Conservation (phyloP, 2,888 invertebrate genomes). For the Polylopha cassiicola region DNA sequence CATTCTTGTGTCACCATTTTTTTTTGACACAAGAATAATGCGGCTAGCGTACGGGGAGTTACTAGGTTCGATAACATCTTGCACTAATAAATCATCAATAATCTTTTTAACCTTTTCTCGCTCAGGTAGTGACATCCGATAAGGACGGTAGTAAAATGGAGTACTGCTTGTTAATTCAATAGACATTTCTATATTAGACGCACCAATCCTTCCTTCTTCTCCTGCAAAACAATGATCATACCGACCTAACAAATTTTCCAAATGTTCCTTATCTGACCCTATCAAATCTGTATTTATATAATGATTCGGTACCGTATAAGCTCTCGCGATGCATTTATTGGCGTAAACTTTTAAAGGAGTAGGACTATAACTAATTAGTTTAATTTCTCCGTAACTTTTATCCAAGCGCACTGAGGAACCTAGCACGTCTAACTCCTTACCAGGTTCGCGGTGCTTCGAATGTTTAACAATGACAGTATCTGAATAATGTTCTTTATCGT, state of each 20-base stretch:
- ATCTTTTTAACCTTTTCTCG: conserved; percentile 1
- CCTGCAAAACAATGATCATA: conserved; percentile 5
- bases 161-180: conserved; percentile 2
- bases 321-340: conserved; percentile 1
- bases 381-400: conserved; percentile 4
- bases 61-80: conserved; percentile 3
- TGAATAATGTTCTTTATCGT: neutral
- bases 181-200: conserved; percentile 5
- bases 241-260: neutral
- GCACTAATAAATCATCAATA: conserved; percentile 1
- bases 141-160: conserved; percentile 5
- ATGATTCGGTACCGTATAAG: neutral
- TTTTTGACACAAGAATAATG: conserved; percentile 1
- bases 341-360: neutral
- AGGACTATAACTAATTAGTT: conserved; percentile 1
- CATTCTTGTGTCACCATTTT: conserved; percentile 5
- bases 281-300: neutral
- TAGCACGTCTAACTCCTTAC: conserved; percentile 3
- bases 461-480: conserved; percentile 2
- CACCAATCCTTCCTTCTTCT: conserved; percentile 6
- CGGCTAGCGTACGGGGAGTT: conserved; percentile 1
- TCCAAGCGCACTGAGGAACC: neutral
- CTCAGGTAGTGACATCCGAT: conserved; percentile 1
- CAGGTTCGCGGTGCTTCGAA: neutral
- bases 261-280: neutral